Evolutionary conservation across 2,113 vertebrate species (phyloP).

Genomic region (Tragelaphus buxtoni): DNA sequence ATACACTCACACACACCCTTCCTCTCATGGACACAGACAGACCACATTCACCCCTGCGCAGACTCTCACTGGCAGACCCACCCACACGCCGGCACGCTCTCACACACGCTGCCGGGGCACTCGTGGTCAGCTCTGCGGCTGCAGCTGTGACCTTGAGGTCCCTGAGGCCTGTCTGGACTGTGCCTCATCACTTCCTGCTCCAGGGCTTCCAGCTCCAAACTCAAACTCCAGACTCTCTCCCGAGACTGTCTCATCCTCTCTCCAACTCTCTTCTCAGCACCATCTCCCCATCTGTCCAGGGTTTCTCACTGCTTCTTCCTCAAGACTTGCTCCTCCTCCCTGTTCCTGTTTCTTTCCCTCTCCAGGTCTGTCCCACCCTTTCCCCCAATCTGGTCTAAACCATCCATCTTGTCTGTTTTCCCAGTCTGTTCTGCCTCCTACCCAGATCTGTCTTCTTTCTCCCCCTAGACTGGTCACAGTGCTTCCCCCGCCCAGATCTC

Average conservation of each 20-base stretch:
- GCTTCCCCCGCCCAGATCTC: neutral
- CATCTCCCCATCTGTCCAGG: slow-evolving; percentile 54
- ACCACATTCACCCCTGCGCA: neutral
- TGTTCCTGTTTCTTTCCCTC: neutral
- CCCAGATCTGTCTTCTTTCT: neutral
- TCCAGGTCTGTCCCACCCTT: neutral
- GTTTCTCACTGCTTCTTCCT: slow-evolving; percentile 36
- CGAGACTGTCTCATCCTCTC: slow-evolving; percentile 69
- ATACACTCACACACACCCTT: neutral
- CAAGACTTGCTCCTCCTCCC: slow-evolving; percentile 16
- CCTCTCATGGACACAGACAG: neutral
- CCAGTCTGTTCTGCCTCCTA: neutral
- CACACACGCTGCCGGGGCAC: slow-evolving; percentile 68
- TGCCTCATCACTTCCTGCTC: slow-evolving; percentile 70
- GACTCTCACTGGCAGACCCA: neutral
- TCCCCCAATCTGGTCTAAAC: neutral
- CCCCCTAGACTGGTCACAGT: neutral
- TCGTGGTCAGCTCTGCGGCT: slow-evolving; percentile 69
- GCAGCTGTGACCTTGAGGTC: slow-evolving; percentile 70
- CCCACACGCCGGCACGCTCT: slow-evolving; percentile 64
- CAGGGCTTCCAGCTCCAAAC: slow-evolving; percentile 66
- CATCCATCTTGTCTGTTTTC: neutral
- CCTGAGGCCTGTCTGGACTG: slow-evolving; percentile 68
- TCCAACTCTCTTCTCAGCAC: slow-evolving; percentile 50
- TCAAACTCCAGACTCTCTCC: slow-evolving; percentile 72